phyloP scores from a whole-genome alignment of 2,797 vertebrate species.

The Spheniscus humboldti region DNA sequence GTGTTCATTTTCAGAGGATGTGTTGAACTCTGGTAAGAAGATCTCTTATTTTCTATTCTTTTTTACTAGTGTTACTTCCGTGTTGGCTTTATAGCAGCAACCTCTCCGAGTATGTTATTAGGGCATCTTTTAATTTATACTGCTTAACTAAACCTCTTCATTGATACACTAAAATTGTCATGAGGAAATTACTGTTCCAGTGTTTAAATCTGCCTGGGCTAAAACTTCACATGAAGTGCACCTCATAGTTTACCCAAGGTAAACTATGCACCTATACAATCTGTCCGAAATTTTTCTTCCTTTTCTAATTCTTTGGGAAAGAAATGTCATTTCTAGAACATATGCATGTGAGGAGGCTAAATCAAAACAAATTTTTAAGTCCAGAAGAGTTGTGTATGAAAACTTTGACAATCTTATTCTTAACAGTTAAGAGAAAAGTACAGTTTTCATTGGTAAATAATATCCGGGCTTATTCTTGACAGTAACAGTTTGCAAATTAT shows the following conservation, averaged over 20 bases:
- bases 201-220: background rate
- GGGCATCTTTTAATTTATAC: background rate
- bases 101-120: background rate
- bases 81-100: background rate
- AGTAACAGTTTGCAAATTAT: background rate
- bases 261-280: background rate
- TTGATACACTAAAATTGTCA: background rate
- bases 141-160: background rate
- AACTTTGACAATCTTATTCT: background rate
- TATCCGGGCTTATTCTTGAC: background rate
- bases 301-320: background rate
- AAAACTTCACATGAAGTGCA: background rate
- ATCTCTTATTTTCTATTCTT: background rate
- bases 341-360: background rate
- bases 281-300: background rate
- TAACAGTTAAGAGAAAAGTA: background rate
- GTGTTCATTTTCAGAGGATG: background rate
- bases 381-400: background rate
- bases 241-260: background rate
- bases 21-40: background rate
- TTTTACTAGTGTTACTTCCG: background rate
- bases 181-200: background rate
- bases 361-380: background rate
- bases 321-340: background rate
- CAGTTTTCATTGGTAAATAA: background rate